These are phyloP conservation scores for Junco hyemalis DNA, from an alignment of 2,113 vertebrate genomes.

Conservation along the genomic window DNA sequence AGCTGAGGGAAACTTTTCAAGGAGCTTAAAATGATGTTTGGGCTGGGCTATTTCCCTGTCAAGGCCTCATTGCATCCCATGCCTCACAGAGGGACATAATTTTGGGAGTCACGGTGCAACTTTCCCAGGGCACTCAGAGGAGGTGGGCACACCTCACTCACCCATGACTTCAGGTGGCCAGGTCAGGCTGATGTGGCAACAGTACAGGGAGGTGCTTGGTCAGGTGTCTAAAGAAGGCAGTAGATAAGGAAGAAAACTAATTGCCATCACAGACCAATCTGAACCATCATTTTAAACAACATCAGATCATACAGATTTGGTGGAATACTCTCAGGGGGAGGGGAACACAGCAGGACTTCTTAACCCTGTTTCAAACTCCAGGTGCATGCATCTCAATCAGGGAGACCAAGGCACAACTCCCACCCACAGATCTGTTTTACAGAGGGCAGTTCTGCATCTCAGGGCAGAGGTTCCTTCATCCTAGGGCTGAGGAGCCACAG, in stretches of 20 bases:
- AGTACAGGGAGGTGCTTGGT: neutral
- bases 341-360: neutral
- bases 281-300: neutral
- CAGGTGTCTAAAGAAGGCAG: neutral
- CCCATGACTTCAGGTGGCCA: neutral
- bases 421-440: neutral
- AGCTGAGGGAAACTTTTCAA: neutral
- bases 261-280: neutral
- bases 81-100: neutral
- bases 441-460: neutral
- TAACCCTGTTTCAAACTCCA: neutral
- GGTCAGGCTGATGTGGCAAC: neutral
- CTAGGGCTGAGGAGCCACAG: neutral
- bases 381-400: neutral
- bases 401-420: rapidly evolving
- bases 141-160: neutral
- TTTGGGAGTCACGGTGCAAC: neutral
- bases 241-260: neutral
- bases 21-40: neutral
- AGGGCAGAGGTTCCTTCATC: neutral
- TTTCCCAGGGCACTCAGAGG: neutral
- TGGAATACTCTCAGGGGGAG: neutral
- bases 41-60: neutral
- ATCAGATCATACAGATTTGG: neutral
- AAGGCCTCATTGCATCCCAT: neutral